Conservation (phyloP, 2,113 vertebrate genomes). For the Anas platyrhynchos region DNA sequence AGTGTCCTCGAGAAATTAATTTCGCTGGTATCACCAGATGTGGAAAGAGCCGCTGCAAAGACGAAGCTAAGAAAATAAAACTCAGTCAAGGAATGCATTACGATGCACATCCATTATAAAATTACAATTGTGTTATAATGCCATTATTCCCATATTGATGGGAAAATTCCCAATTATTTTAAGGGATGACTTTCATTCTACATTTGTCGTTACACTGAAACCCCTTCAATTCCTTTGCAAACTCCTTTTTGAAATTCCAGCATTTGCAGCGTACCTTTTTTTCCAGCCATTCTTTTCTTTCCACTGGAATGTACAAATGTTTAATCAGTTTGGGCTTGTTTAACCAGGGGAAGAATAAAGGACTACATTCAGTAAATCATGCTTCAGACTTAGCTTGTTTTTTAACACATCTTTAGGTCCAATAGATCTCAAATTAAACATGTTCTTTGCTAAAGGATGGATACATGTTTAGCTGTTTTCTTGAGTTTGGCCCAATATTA, state of each 20-base stretch:
- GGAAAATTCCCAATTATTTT: not conserved
- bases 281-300: not conserved
- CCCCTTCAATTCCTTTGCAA: not conserved
- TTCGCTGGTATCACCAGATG: not conserved
- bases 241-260: not conserved
- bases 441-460: not conserved
- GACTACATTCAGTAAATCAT: not conserved
- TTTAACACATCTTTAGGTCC: not conserved
- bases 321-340: not conserved
- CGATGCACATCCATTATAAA: not conserved
- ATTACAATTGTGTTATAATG: not conserved
- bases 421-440: not conserved
- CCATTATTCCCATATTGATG: not conserved
- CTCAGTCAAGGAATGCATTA: not conserved
- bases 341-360: not conserved
- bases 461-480: accelerated
- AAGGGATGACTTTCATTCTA: not conserved
- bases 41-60: not conserved
- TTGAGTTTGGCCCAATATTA: not conserved
- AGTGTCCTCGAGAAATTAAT: not conserved
- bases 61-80: not conserved
- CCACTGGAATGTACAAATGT: not conserved
- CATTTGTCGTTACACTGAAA: accelerated
- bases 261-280: not conserved
- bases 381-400: not conserved